Evolutionary conservation across 64 coral and sea anemone genomes (phyloP), one percentile per base, ranked within the genome.

Genomic region (Porites lutea): DNA sequence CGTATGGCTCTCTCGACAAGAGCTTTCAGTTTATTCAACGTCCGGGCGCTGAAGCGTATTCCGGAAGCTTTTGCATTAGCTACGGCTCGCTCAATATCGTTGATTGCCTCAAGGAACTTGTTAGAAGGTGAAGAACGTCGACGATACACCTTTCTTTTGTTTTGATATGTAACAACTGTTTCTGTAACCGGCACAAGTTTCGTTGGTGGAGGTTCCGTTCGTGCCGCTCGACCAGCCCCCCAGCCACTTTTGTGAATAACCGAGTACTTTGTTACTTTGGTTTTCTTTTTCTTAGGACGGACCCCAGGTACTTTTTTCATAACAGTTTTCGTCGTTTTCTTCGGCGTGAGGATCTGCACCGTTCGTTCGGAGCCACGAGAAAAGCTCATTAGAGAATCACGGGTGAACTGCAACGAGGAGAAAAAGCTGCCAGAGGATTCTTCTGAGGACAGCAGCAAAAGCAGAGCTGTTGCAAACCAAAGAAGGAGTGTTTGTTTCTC

Each of bases 81-180:
- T 1, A 96, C 59, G 0, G 83, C 90, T 12, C 90, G 95, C 20
- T 96, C 95, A 22, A 96, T 96, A n/a, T 71, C 81, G 13, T 87
- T 96, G 14, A 96, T 62, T n/a, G 87, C 87, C 14, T 88, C 85
- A 4, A 96, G 74, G 23, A 96, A 96, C 13, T 88, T 70, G 59
- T 96, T 96, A 6, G 90, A 96, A 3, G 91, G 95, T 0, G 95
- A 92, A 4, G 72, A 16, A 6, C 91, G 87, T 7, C 60, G 77
- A 60, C 86, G 65, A 49, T 93, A 96, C 10, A 82, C 67, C 60
- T 93, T 96, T 0, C 83, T 45, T 72, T 49, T 80, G 21, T 79
- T 68, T 59, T 88, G 55, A 66, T 79, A 93, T 0, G 74, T 93
- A 11, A 93, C 77, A 21, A 68, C 63, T 4, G 61, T 68, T 52